Evolutionary conservation across 2,888 invertebrate species (phyloP).

Genomic region (Erpobdella octoculata): DNA sequence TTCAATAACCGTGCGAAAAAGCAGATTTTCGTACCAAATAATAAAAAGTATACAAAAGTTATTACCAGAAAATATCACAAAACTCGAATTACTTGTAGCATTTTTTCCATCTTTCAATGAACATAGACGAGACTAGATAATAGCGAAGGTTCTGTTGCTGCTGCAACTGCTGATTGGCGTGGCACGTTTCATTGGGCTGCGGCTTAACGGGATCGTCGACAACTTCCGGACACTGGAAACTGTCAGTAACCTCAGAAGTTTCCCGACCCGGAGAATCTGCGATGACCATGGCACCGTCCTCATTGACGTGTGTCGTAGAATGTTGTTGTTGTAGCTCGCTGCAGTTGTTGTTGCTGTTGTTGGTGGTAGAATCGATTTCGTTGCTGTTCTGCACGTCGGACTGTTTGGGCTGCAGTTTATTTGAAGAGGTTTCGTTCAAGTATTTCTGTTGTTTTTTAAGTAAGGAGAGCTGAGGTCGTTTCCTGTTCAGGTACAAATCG

Average conservation of each 20-base stretch:
- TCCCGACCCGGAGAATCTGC: too few species aligned
- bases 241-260: too few species aligned
- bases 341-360: not conserved
- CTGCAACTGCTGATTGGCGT: too few species aligned
- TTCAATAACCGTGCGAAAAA: not conserved
- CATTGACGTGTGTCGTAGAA: not conserved
- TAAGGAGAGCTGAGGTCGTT: conserved; percentile 42
- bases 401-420: not conserved
- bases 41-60: too few species aligned
- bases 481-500: conserved; percentile 50
- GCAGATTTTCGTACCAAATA: too few species aligned
- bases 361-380: not conserved
- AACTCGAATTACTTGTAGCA: conserved; percentile 51
- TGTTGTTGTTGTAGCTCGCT: not conserved
- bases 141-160: conserved; percentile 32
- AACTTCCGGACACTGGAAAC: too few species aligned
- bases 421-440: too few species aligned
- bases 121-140: conserved; percentile 46
- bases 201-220: not conserved
- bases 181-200: too few species aligned
- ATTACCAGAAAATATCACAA: not conserved
- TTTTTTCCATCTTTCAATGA: conserved; percentile 53
- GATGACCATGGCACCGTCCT: not conserved
- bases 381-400: not conserved
- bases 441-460: not conserved